These are phyloP conservation scores for Leptopilina clavipes DNA, from an alignment of 1,140 invertebrate species.

Conservation along the genomic window DNA sequence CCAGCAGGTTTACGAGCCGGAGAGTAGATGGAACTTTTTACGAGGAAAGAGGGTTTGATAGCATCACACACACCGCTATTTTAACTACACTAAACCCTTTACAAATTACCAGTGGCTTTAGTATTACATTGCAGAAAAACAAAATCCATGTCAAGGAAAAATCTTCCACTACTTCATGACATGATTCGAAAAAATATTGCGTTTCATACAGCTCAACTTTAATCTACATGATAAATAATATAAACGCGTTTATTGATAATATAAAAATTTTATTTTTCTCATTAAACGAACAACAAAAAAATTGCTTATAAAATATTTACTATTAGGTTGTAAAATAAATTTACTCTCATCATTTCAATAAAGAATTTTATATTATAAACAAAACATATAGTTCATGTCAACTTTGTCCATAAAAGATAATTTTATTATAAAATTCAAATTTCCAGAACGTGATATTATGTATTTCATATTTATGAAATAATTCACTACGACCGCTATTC, in stretches of 20 bases:
- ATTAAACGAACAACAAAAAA: too few relatives aligned
- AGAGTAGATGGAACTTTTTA: constrained; percentile 33
- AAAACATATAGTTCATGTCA: too few relatives aligned
- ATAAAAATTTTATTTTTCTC: not conserved
- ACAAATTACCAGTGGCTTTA: constrained; percentile 14
- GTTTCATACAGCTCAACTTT: not conserved
- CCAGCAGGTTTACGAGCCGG: constrained; percentile 32
- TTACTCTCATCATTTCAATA: too few relatives aligned
- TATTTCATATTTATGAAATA: too few relatives aligned
- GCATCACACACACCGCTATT: constrained; percentile 31
- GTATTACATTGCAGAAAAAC: not conserved
- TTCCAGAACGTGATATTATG: too few relatives aligned
- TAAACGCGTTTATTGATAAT: not conserved
- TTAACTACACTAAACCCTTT: constrained; percentile 26
- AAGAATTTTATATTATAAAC: too few relatives aligned
- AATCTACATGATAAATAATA: not conserved
- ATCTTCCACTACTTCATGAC: not conserved
- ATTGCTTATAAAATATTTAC: too few relatives aligned
- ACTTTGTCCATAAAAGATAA: too few relatives aligned
- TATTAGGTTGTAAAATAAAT: too few relatives aligned
- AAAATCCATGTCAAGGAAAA: constrained; percentile 3
- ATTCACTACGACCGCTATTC: too few relatives aligned
- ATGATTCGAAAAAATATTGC: too few relatives aligned
- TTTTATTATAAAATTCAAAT: not conserved
- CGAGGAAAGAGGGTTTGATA: constrained; percentile 18